Percentiles rank a stretch among this genome's conserved stretches.
Evolutionary conservation across 2,797 vertebrate species (phyloP).

Genomic region (Lagothrix lagotricha): DNA sequence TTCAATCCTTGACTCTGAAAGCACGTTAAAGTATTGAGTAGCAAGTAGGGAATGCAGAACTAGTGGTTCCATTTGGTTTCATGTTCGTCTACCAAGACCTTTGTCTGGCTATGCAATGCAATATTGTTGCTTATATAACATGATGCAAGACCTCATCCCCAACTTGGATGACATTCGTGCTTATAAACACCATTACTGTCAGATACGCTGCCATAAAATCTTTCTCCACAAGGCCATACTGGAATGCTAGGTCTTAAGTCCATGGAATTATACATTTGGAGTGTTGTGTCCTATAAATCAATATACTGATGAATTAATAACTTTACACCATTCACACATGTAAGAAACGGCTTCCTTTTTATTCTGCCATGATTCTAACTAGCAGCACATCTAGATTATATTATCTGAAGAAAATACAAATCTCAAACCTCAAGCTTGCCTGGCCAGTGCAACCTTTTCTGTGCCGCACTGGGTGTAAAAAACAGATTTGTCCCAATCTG

Average conservation of each 20-base stretch:
- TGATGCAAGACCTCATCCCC: neutral
- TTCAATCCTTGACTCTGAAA: neutral
- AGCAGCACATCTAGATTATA: neutral
- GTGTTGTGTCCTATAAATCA: neutral
- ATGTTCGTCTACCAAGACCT: neutral
- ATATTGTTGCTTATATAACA: neutral
- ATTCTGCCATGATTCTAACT: neutral
- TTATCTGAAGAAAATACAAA: constrained; percentile 31
- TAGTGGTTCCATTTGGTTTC: neutral
- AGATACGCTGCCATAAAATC: neutral
- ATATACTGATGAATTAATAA: neutral
- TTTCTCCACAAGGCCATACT: neutral
- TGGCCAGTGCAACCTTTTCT: neutral
- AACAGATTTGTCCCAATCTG: neutral
- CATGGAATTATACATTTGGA: neutral
- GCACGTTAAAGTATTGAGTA: neutral
- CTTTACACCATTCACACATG: neutral
- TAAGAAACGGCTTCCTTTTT: neutral
- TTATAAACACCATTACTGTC: neutral
- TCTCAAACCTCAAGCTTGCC: neutral
- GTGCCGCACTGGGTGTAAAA: neutral
- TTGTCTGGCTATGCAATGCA: neutral
- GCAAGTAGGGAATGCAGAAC: neutral
- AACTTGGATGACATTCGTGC: neutral
- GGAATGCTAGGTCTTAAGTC: neutral